phyloP scores from a whole-genome alignment of 2,888 invertebrate genomes.

The Leucania comma region DNA sequence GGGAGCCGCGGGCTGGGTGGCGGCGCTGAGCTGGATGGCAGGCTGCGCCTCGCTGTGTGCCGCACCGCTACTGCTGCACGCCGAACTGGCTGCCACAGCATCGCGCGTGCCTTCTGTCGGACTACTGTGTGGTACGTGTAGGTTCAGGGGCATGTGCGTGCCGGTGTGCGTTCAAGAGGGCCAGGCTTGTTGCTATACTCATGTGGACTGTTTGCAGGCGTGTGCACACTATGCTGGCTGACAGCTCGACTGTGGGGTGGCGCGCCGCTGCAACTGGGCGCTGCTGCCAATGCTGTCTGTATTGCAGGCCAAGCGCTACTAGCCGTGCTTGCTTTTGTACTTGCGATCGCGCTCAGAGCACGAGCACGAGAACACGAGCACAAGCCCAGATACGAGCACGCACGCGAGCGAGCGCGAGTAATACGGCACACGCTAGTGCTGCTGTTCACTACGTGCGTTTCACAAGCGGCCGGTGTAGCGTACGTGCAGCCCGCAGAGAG shows the following conservation, averaged over 20 bases:
- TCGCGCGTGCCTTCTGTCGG: constrained; percentile 93
- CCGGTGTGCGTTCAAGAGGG: neutral
- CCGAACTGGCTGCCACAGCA: constrained; percentile 92
- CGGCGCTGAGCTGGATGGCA: constrained; percentile 92
- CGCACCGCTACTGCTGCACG: constrained; percentile 93
- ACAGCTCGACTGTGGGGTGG: constrained; percentile 93
- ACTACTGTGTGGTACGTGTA: constrained; percentile 91
- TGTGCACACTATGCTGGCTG: constrained; percentile 92
- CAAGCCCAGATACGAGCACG: constrained; percentile 83
- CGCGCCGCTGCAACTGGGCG: constrained; percentile 89
- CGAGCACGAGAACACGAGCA: constrained; percentile 6
- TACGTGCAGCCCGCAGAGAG: constrained; percentile 84
- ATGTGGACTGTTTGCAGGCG: constrained; percentile 83
- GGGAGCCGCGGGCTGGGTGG: constrained; percentile 92
- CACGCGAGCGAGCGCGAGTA: constrained; percentile 80
- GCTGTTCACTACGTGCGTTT: constrained; percentile 78
- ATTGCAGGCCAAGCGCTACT: constrained; percentile 93
- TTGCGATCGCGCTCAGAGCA: constrained; percentile 85
- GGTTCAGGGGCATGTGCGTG: neutral
- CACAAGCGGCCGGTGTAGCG: constrained; percentile 83
- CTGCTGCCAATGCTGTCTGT: constrained; percentile 92
- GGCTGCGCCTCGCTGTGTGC: constrained; percentile 94
- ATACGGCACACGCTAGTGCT: constrained; percentile 82
- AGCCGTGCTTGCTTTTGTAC: constrained; percentile 92
- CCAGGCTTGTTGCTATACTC: neutral